phyloP scores from a whole-genome alignment of 1,140 invertebrate genomes.

The Chironomus striatipennis region DNA sequence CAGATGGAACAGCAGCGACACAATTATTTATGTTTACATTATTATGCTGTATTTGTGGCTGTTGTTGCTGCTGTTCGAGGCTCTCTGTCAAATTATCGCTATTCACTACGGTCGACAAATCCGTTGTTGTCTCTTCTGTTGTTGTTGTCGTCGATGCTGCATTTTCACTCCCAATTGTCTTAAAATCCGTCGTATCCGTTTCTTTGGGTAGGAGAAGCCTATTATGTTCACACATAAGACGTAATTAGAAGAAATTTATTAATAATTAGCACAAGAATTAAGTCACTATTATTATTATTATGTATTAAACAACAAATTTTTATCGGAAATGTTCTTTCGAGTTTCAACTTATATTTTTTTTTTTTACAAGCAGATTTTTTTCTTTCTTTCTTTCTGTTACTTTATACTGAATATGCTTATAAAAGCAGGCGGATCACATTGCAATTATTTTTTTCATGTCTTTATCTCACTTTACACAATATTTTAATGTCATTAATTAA shows the following conservation, averaged over 20 bases:
- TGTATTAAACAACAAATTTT: too few relatives aligned
- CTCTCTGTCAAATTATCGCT: conserved; percentile 19
- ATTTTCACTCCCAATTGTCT: neutral
- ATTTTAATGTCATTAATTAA: neutral
- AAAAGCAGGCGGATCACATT: conserved; percentile 11
- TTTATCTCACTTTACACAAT: neutral
- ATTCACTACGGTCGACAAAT: conserved; percentile 1
- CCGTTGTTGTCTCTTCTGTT: neutral
- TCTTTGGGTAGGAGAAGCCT: conserved; percentile 15
- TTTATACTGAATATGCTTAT: neutral
- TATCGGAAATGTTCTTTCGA: neutral
- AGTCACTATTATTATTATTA: neutral
- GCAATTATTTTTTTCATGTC: neutral
- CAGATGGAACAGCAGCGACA: neutral
- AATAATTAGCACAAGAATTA: neutral
- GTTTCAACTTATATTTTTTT: neutral
- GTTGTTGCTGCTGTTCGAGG: conserved; percentile 4
- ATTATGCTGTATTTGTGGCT: neutral
- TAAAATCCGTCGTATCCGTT: conserved; percentile 3
- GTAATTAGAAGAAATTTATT: neutral
- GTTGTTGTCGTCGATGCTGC: neutral
- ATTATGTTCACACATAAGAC: neutral
- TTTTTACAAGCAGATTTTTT: neutral
- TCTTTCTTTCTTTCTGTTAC: neutral
- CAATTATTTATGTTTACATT: neutral